Percentiles rank a stretch among this genome's conserved stretches.
phyloP scores from a whole-genome alignment of 2,113 vertebrate species.

The Pomatostomus ruficeps region DNA sequence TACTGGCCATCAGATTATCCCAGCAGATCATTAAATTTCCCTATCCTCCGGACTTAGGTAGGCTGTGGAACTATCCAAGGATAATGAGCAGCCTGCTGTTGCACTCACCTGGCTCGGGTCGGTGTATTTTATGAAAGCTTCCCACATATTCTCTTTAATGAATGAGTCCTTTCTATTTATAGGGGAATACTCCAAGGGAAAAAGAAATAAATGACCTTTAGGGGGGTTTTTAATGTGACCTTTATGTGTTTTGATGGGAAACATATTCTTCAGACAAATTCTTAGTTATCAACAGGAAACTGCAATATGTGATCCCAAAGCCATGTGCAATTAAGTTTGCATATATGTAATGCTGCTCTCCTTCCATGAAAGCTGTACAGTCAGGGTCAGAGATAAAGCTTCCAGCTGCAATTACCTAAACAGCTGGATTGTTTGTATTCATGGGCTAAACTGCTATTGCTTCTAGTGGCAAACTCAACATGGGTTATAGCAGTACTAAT shows the following conservation, averaged over 20 bases:
- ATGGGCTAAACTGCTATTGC: background rate
- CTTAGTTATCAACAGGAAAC: background rate
- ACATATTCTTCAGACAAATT: background rate
- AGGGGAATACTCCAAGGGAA: background rate
- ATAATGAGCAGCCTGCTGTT: conserved; percentile 58
- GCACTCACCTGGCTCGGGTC: conserved; percentile 41
- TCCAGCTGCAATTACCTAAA: conserved; percentile 30
- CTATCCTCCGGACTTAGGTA: background rate
- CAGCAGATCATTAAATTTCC: conserved; percentile 59
- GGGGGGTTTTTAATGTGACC: background rate
- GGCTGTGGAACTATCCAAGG: conserved; percentile 9
- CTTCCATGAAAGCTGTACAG: background rate
- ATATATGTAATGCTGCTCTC: background rate
- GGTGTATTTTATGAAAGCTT: conserved; percentile 11
- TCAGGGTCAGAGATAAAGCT: background rate
- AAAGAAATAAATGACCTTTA: background rate
- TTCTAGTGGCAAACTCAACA: background rate
- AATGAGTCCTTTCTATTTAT: background rate
- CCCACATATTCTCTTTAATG: conserved; percentile 30
- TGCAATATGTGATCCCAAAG: background rate
- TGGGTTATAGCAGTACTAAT: background rate
- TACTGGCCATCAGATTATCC: conserved; percentile 49
- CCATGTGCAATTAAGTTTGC: background rate
- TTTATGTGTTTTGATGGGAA: background rate
- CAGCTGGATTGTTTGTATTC: background rate